Evolutionary conservation across 2,888 invertebrate species (phyloP), one percentile per base, ranked within the genome.

Genomic region (Iphiclides podalirius): DNA sequence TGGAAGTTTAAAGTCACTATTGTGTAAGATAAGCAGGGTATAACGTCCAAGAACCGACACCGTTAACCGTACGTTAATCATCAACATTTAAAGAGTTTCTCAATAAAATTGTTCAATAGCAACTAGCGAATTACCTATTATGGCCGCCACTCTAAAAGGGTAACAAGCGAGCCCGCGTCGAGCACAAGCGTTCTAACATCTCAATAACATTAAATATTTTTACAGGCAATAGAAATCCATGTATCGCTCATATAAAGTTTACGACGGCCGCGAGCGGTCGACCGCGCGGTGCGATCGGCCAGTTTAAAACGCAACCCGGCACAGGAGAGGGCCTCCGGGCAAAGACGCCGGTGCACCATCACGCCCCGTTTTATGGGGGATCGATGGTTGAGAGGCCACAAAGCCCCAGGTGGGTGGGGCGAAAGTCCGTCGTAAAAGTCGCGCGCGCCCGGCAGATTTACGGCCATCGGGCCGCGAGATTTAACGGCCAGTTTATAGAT

Each of bases 401-500:
- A 77, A 76, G 72, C 72, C 78, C 64, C 77, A 75, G 77, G 85
- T 85, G 81, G 86, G 84, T 66, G 86, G 81, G 61, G 78, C 74
- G n/a, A n/a, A n/a, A n/a, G n/a, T n/a, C n/a, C n/a, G n/a, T 82
- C 85, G 84, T 86, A 87, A 86, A 85, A 78, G 67, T 70, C n/a
- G n/a, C n/a, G n/a, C 70, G 64, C 75, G 75, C 70, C 72, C 70
- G 69, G 78, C 67, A 80, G 79, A 87, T 87, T 86, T 86, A 87
- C 83, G 82, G 80, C 84, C 79, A 83, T 79, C 79, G 74, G 31
- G 71, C 70, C 65, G 71, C 71, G 77, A 81, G 82, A 85, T 85
- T 87, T 87, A 85, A 88, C 85, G 81, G 81, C 54, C 80, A 79
- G 82, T 87, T 86, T 87, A 87, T 85, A 81, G 86, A n/a, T n/a